A percentile compares a stretch with the other conserved stretches of the same genome.
These are phyloP conservation scores for Poeciliopsis turrubarensis DNA, from an alignment of 2,113 vertebrate species.

Conservation along the genomic window DNA sequence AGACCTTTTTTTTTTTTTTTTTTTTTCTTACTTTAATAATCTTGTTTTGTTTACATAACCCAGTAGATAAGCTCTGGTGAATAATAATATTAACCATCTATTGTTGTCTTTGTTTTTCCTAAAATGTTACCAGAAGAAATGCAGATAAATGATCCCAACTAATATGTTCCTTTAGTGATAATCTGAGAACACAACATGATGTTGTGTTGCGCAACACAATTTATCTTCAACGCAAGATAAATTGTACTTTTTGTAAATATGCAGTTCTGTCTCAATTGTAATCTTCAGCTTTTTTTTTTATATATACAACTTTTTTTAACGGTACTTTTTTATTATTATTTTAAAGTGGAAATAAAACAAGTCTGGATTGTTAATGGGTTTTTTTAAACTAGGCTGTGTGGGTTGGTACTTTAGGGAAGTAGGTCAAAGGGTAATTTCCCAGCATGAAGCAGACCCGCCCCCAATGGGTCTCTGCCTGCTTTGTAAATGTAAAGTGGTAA, in stretches of 20 bases:
- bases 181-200: constrained; percentile 5
- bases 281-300: neutral
- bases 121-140: neutral
- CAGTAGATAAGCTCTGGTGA: neutral
- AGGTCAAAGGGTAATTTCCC: constrained; percentile 38
- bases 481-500: neutral
- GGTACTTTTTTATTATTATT: neutral
- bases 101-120: neutral
- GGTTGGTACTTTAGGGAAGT: constrained; percentile 9
- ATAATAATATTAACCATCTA: too few species aligned
- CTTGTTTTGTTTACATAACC: neutral
- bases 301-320: neutral
- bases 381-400: neutral
- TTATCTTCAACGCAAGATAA: constrained; percentile 2
- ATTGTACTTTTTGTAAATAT: neutral
- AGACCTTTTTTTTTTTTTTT: too few species aligned
- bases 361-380: too few species aligned
- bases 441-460: neutral
- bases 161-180: constrained; percentile 1
- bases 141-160: constrained; percentile 5
- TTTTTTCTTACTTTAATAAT: neutral
- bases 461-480: constrained; percentile 4
- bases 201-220: too few species aligned
- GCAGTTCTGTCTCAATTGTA: neutral
- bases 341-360: neutral